phyloP scores from a whole-genome alignment of 2,113 vertebrate species.

The Nannobrachium achirus region DNA sequence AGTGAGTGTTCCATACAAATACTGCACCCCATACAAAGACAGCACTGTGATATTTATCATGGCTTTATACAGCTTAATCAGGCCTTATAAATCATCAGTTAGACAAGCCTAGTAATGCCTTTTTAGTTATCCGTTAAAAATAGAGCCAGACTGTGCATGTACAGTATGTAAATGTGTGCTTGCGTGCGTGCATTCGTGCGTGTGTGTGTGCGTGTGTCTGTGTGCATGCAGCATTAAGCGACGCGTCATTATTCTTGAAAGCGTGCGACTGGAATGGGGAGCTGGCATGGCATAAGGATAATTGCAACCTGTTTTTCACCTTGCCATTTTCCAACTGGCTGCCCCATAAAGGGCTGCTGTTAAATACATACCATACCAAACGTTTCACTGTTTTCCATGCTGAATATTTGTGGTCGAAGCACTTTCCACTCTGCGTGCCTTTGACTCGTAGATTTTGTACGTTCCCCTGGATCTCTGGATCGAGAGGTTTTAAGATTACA shows the following conservation, averaged over 20 bases:
- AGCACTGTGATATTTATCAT: too few relatives aligned
- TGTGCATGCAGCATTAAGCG: too few relatives aligned
- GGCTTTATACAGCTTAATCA: too few relatives aligned
- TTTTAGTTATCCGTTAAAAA: neutral
- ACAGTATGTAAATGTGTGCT: too few relatives aligned
- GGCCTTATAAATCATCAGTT: too few relatives aligned
- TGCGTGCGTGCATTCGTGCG: neutral
- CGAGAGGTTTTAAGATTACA: too few relatives aligned
- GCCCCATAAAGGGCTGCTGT: slow-evolving; percentile 15
- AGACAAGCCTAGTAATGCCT: too few relatives aligned
- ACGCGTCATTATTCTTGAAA: neutral
- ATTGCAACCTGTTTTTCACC: slow-evolving; percentile 28
- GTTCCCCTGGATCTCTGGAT: neutral
- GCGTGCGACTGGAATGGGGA: neutral
- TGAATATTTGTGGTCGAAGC: slow-evolving; percentile 9
- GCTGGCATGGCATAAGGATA: neutral
- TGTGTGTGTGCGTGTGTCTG: neutral
- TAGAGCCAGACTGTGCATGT: neutral
- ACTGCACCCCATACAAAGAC: too few relatives aligned
- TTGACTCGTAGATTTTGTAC: neutral
- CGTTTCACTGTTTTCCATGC: neutral
- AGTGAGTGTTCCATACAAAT: too few relatives aligned
- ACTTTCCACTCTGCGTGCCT: neutral
- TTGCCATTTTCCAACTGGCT: slow-evolving; percentile 14
- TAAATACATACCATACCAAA: slow-evolving; percentile 1